Conservation (phyloP, 2,888 invertebrate species). For the Microchrysa polita region DNA sequence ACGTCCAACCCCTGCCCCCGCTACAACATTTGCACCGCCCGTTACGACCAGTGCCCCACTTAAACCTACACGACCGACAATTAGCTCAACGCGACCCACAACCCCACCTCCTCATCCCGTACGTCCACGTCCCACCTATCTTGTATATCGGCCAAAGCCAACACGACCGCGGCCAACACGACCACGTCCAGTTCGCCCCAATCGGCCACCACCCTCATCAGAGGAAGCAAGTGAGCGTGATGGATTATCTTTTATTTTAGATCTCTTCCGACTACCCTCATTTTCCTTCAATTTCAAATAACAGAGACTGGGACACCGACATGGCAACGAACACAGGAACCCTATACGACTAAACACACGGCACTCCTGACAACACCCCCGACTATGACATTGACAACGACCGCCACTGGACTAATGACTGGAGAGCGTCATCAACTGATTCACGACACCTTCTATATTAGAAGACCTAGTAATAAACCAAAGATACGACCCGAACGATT, state of each 20-base stretch:
- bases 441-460: conserved; percentile 39
- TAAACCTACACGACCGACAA: neutral
- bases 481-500: conserved; percentile 33
- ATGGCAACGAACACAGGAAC: neutral
- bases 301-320: conserved; percentile 12
- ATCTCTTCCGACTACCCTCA: conserved; percentile 37
- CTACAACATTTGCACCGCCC: neutral
- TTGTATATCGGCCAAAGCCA: conserved; percentile 9
- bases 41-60: neutral
- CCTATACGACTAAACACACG: neutral
- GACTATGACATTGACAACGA: conserved; percentile 10
- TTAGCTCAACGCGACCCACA: conserved; percentile 11
- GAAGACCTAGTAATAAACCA: conserved; percentile 34
- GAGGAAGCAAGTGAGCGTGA: conserved; percentile 43
- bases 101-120: neutral
- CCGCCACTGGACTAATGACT: conserved; percentile 2
- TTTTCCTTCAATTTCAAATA: conserved; percentile 37
- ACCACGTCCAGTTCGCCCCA: conserved; percentile 10
- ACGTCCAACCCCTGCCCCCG: neutral
- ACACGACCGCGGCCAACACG: conserved; percentile 15
- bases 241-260: conserved; percentile 33
- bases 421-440: conserved; percentile 1
- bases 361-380: conserved; percentile 19
- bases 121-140: conserved; percentile 3
- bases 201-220: conserved; percentile 3